Base-by-base conservation (phyloP, 37 sponge, comb jelly and placozoan genomes). In the Ianthella basta region DNA sequence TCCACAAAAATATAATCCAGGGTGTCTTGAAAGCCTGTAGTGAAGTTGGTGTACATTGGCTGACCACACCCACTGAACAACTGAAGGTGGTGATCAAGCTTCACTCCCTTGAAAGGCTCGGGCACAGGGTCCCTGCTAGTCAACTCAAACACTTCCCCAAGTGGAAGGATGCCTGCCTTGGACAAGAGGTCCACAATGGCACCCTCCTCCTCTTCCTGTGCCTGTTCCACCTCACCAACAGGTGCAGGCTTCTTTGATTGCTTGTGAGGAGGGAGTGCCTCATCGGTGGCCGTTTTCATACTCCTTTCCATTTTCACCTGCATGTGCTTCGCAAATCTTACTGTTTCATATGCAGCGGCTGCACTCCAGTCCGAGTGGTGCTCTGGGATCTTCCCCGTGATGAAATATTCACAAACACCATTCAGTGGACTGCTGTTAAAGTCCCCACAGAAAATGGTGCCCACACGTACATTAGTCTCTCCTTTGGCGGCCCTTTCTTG, bases 341-440 rank as follows among this genome's bases (percentile, higher is more conserved):
- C 53, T 53, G 21, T 19, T 50, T 75, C 78, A 50, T 75, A 75
- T 15, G 12, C 13, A 8, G 78, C 50, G 6, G 78, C 82, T 40
- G 65, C 67, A 37, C 65, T 86, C 92, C 92, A 91, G 75, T 91
- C 92, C 6, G 37, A 12, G 60, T 94, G 95, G 32, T 55, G 24
- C 38, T 39, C 59, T 21, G 41, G 60, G 4, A 88, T 59, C 5
- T 27, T 21, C 29, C 94, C 94, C 20, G 27, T 86, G 1, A 79
- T 32, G 56, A 96, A 21, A 57, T 83, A 91, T 57, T 93, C 65
- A 37, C 87, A 86, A 24, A 91, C 95, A 65, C 88, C 94, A 56
- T 64, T 87, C 50, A 86, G 80, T 13, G 96, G 96, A 82, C 91
- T 94, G 69, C 92, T 90, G 86, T 96, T 96, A 66, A 96, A 91